These are phyloP conservation scores for Halcyon malimbica DNA, from an alignment of 2,113 vertebrate genomes.

Conservation along the genomic window DNA sequence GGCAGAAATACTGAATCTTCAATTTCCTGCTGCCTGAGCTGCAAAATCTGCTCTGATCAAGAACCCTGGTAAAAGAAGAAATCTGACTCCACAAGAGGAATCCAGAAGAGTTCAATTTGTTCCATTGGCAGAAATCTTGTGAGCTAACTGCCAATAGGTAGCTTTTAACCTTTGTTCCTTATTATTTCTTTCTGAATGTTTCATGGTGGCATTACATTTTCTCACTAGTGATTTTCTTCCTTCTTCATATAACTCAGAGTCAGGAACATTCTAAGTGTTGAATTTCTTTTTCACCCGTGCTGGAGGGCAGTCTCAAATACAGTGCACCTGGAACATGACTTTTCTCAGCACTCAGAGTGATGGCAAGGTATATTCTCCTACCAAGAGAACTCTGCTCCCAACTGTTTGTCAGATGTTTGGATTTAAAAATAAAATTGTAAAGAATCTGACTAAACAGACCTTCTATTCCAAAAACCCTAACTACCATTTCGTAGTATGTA, in stretches of 20 bases:
- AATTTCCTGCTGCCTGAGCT: neutral
- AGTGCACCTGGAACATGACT: neutral
- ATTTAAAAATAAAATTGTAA: neutral
- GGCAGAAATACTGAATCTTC: neutral
- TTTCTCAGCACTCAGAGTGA: neutral
- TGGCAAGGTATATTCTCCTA: neutral
- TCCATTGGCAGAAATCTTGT: neutral
- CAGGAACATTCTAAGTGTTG: neutral
- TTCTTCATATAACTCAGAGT: neutral
- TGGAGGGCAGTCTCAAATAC: neutral
- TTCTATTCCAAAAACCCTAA: neutral
- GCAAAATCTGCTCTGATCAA: neutral
- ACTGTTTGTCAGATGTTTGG: neutral
- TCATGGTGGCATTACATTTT: neutral
- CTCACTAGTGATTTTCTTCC: neutral
- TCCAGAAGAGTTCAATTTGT: neutral
- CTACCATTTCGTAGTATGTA: neutral
- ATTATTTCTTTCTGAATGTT: neutral
- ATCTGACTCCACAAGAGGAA: neutral
- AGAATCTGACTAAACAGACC: neutral
- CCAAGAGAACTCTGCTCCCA: neutral
- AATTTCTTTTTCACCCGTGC: neutral
- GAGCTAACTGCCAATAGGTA: neutral
- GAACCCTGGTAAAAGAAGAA: neutral
- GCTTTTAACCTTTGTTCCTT: neutral